phyloP scores from a whole-genome alignment of 2,888 invertebrate genomes.

The Lasioglossum leucozonium region DNA sequence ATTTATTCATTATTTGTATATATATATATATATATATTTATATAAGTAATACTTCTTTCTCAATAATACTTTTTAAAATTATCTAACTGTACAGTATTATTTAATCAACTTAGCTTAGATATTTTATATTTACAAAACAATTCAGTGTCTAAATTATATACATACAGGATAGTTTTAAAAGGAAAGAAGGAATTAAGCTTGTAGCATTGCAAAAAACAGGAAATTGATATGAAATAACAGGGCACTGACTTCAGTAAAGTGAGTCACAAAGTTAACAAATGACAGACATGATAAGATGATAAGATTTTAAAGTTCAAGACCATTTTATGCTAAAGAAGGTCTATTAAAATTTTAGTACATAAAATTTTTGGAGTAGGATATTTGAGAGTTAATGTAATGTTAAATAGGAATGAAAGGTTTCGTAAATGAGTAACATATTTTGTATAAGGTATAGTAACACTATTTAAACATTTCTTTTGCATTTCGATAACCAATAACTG shows the following conservation, averaged over 20 bases:
- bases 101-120: constrained; percentile 62
- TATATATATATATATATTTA: constrained; percentile 60
- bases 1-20: constrained; percentile 48
- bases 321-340: constrained; percentile 7
- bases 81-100: constrained; percentile 61
- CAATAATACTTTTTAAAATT: constrained; percentile 48
- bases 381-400: neutral
- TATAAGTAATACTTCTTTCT: constrained; percentile 68
- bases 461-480: too few relatives aligned
- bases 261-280: constrained; percentile 16
- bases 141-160: constrained; percentile 56
- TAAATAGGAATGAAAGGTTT: neutral
- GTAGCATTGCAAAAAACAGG: neutral
- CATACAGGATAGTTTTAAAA: constrained; percentile 46
- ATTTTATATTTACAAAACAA: constrained; percentile 76
- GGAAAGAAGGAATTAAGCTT: constrained; percentile 13
- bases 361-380: too few relatives aligned
- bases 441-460: neutral
- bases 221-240: constrained; percentile 20
- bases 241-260: neutral
- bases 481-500: too few relatives aligned
- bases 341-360: neutral
- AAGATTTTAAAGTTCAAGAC: neutral
- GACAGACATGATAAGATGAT: neutral
- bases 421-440: neutral